Evolutionary conservation across 2,113 vertebrate species (phyloP).

Genomic region (Aleadryas rufinucha): DNA sequence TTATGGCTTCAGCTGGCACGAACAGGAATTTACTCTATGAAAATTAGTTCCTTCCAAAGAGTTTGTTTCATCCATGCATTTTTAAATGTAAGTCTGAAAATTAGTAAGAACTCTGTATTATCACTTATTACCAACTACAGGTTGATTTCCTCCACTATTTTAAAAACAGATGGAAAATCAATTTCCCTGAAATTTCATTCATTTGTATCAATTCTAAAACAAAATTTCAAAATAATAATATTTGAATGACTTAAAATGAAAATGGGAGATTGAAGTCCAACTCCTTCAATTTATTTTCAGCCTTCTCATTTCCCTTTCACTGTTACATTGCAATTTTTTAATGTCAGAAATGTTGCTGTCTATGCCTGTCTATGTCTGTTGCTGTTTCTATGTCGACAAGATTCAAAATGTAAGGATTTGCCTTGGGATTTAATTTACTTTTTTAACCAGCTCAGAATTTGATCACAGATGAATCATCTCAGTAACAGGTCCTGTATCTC

Average conservation of each 20-base stretch:
- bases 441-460: background rate
- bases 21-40: background rate
- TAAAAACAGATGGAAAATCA: background rate
- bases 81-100: background rate
- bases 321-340: background rate
- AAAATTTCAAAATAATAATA: background rate
- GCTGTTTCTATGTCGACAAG: background rate
- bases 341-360: background rate
- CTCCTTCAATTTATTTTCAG: background rate
- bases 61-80: background rate
- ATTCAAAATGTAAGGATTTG: background rate
- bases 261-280: background rate
- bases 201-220: background rate
- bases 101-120: background rate
- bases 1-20: conserved; percentile 14
- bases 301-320: background rate
- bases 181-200: background rate
- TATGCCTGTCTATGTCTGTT: background rate
- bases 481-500: background rate
- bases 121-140: background rate
- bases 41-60: background rate
- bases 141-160: background rate
- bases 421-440: background rate
- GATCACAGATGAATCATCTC: background rate
- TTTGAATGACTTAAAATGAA: background rate